Evolutionary conservation across 2,888 invertebrate species (phyloP).

Genomic region (Pollenia griseotomentosa): DNA sequence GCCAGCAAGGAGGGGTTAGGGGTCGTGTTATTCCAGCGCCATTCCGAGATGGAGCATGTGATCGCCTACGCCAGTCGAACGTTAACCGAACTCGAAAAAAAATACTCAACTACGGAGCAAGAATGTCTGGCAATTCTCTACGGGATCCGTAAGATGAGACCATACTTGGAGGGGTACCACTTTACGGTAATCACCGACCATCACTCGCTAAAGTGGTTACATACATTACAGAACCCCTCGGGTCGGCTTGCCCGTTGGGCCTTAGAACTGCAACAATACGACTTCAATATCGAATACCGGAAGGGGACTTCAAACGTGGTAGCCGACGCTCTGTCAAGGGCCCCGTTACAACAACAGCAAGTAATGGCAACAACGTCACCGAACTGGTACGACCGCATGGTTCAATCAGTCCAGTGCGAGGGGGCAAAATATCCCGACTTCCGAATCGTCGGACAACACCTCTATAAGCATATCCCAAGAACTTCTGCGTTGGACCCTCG

Average conservation of each 20-base stretch:
- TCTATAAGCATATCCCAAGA: slow-evolving; percentile 44
- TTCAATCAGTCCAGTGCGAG: too few relatives aligned
- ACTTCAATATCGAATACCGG: slow-evolving; percentile 52
- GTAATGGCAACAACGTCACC: neutral
- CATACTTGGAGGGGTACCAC: slow-evolving; percentile 49
- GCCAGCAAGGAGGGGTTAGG: slow-evolving; percentile 47
- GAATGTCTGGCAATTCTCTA: slow-evolving; percentile 67
- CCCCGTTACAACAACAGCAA: neutral
- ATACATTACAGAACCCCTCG: slow-evolving; percentile 55
- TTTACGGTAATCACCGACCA: slow-evolving; percentile 71
- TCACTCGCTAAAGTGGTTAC: slow-evolving; percentile 65
- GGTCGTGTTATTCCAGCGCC: slow-evolving; percentile 49
- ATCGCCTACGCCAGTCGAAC: slow-evolving; percentile 61
- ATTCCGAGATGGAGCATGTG: slow-evolving; percentile 18
- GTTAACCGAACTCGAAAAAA: slow-evolving; percentile 45
- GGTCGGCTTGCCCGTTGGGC: slow-evolving; percentile 70
- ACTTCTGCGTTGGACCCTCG: neutral
- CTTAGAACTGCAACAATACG: slow-evolving; percentile 60
- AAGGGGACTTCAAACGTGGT: slow-evolving; percentile 51
- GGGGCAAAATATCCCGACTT: too few relatives aligned
- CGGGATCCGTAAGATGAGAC: slow-evolving; percentile 65
- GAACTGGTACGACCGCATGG: slow-evolving; percentile 34
- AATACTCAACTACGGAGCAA: slow-evolving; percentile 66
- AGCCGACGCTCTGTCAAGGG: slow-evolving; percentile 57
- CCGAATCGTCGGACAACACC: too few relatives aligned